A percentile compares a stretch with the other conserved stretches of the same genome.
Conservation (phyloP, 1,140 invertebrate genomes). For the Tetramorium parvispinum region DNA sequence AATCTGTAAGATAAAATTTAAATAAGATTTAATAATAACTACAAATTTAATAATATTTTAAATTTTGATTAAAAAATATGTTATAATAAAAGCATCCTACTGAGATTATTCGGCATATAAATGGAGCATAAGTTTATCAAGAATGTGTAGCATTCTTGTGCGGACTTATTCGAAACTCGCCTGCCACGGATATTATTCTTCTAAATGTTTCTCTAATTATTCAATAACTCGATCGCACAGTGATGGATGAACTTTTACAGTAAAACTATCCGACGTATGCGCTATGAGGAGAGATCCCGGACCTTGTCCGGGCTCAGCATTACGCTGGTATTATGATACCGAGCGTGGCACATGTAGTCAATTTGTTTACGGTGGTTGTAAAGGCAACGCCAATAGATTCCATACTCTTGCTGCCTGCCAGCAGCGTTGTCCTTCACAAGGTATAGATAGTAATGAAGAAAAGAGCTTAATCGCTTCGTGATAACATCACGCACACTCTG, state of each 20-base stretch:
- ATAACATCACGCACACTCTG: slow-evolving; percentile 30
- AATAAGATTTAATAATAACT: slow-evolving; percentile 4
- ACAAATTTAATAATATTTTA: not conserved
- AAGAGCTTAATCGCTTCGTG: slow-evolving; percentile 61
- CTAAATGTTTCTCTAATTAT: slow-evolving; percentile 4
- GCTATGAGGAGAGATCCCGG: slow-evolving; percentile 85
- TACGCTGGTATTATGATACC: slow-evolving; percentile 88
- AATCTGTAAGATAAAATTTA: not conserved
- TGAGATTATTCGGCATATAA: not conserved
- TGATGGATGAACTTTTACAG: slow-evolving; percentile 78
- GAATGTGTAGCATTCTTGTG: not conserved
- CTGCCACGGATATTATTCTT: slow-evolving; percentile 30
- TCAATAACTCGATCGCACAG: not conserved
- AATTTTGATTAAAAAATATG: slow-evolving; percentile 12
- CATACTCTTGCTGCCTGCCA: slow-evolving; percentile 87
- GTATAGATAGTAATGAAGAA: slow-evolving; percentile 66
- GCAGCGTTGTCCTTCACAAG: slow-evolving; percentile 84
- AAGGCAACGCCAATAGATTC: slow-evolving; percentile 90
- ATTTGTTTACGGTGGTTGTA: slow-evolving; percentile 89
- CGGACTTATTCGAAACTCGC: slow-evolving; percentile 17
- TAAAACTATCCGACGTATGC: slow-evolving; percentile 86
- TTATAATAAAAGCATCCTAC: not conserved
- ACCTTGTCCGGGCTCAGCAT: slow-evolving; percentile 86
- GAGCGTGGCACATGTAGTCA: slow-evolving; percentile 85
- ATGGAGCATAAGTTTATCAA: not conserved